phyloP scores from a whole-genome alignment of 2,113 vertebrate genomes.

The Bagarius yarrelli region DNA sequence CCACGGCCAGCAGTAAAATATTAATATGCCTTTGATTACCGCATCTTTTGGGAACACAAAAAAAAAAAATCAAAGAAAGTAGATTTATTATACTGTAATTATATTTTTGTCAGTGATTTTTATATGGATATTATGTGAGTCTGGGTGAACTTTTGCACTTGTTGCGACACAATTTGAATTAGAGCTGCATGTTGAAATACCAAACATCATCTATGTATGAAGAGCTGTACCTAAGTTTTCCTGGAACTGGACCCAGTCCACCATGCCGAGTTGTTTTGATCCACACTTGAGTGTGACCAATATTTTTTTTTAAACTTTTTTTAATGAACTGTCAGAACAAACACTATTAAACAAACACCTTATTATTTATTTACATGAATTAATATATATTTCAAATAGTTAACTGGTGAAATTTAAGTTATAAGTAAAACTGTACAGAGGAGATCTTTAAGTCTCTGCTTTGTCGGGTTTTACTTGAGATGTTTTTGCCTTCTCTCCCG shows the following conservation, averaged over 20 bases:
- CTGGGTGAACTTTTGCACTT: not conserved
- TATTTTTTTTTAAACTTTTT: no score
- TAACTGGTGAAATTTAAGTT: not conserved
- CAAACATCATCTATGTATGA: no score
- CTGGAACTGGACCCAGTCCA: no score
- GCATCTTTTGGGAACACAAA: not conserved
- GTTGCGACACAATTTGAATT: not conserved
- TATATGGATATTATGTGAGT: not conserved
- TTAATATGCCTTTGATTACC: constrained; percentile 12
- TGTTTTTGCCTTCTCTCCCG: not conserved
- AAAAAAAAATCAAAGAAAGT: not conserved
- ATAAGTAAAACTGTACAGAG: not conserved
- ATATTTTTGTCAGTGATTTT: not conserved
- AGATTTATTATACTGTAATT: not conserved
- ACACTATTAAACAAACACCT: no score
- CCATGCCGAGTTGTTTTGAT: no score
- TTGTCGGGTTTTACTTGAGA: not conserved
- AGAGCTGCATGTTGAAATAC: not conserved
- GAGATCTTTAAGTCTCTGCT: not conserved
- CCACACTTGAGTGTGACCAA: no score
- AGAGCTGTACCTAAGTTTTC: no score
- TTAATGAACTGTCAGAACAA: no score
- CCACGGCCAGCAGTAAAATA: not conserved
- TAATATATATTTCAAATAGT: not conserved
- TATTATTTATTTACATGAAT: not conserved